Evolutionary conservation across 2,888 invertebrate genomes (phyloP), one percentile per base, ranked within the genome.

Genomic region (Ochlodes sylvanus): DNA sequence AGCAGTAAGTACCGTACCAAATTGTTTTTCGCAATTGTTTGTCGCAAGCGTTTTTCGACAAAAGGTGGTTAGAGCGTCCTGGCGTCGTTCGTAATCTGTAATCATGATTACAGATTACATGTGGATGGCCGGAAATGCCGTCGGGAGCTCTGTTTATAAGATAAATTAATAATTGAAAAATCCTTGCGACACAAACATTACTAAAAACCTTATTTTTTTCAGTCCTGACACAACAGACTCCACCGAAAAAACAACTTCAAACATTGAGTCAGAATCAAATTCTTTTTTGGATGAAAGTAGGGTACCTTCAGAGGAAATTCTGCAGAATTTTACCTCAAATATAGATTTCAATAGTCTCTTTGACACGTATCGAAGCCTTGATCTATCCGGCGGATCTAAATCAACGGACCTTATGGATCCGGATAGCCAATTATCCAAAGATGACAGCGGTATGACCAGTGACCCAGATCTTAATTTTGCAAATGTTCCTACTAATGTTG

Each of bases 321-420:
- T 89, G 52, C 87, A 89, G 47, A 89, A 87, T 73, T 86, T 82
- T 63, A 79, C 88, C 0, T 85, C 81, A 60, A 80, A 81, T 15
- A 73, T 89, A 9, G 89, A 88, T 62, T 88, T 88, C 71, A 86
- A 84, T 0, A 86, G 77, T 63, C 79, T 89, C 1, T 88, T 89
- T 64, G 88, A 89, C 63, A 84, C 87, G 0, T 88, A 88, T 63
- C 77, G 87, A 15, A 79, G 75, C 63, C 77, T 88, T 0, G 88
- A 88, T 68, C 83, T 89, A 57, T 85, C 88, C 0, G 79, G 54
- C 15, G 42, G 42, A 42, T 60, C 66, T 14, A 66, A 61, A 34
- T 42, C 66, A 1, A 32, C 38, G 38, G 60, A 66, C 32, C n/a
- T 66, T 17, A 55, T 27, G 38, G 60, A 61, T 4, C 1, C 60